A percentile compares a stretch with the other conserved stretches of the same genome.
phyloP scores from a whole-genome alignment of 2,113 vertebrate genomes.

The Brachirus orientalis region DNA sequence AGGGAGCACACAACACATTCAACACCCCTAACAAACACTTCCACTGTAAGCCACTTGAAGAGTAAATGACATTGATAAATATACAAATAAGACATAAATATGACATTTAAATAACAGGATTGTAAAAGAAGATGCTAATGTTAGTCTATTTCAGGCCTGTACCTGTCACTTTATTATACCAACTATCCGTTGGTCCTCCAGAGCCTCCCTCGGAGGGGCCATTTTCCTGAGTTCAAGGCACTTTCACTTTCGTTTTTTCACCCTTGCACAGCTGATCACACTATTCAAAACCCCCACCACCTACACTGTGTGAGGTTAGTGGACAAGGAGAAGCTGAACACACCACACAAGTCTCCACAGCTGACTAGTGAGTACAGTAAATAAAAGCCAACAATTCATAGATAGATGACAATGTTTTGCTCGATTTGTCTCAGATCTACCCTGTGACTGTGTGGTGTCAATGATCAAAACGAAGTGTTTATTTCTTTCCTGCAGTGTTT shows the following conservation, averaged over 20 bases:
- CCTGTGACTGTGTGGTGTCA: neutral
- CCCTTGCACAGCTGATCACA: constrained; percentile 21
- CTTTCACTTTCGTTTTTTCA: constrained; percentile 66
- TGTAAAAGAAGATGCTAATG: neutral
- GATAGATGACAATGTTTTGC: neutral
- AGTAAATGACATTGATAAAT: neutral
- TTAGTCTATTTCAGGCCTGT: neutral
- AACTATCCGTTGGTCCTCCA: neutral
- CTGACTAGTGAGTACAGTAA: constrained; percentile 51
- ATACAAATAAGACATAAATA: neutral
- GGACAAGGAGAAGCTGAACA: neutral
- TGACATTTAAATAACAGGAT: neutral
- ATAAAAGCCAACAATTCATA: neutral
- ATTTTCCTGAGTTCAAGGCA: too few species aligned
- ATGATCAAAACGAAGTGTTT: neutral
- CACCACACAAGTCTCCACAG: neutral
- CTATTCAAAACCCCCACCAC: constrained; percentile 29
- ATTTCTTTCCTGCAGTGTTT: neutral
- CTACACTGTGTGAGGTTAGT: neutral
- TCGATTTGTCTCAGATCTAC: neutral
- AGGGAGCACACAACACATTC: neutral
- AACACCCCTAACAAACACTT: neutral
- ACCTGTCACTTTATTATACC: constrained; percentile 20
- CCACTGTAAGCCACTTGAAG: neutral
- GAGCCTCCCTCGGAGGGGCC: constrained; percentile 46